Evolutionary conservation across 2,888 invertebrate species (phyloP).

Genomic region (Bombylius major): DNA sequence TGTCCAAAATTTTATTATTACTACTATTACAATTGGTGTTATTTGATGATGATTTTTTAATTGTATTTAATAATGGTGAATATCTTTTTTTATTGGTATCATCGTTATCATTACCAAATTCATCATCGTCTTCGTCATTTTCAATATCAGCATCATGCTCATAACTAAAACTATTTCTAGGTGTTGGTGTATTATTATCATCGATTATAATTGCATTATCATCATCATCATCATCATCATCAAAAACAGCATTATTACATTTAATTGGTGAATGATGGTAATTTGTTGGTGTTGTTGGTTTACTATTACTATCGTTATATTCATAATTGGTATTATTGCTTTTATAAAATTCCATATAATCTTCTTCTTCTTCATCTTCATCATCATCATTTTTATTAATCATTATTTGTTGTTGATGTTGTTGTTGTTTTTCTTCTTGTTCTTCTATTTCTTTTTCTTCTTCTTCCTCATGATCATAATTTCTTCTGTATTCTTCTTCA

Average conservation of each 20-base stretch:
- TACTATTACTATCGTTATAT: too few species aligned
- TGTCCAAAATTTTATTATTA: conserved; percentile 25
- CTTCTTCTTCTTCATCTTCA: not conserved
- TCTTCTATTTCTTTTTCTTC: conserved; percentile 2
- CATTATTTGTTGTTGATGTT: not conserved
- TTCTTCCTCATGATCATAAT: conserved; percentile 10
- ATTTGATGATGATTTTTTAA: not conserved
- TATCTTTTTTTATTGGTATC: not conserved
- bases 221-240: not conserved
- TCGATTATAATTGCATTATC: not conserved
- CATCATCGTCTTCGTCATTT: conserved; percentile 5
- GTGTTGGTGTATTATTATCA: not conserved
- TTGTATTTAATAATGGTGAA: too few species aligned
- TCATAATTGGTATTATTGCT: not conserved
- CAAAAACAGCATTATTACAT: too few species aligned
- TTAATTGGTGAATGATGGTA: too few species aligned
- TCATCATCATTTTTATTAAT: not conserved
- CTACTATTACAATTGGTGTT: conserved; percentile 2
- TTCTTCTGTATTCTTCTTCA: conserved; percentile 5
- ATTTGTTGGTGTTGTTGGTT: too few species aligned
- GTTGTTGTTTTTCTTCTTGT: conserved; percentile 7
- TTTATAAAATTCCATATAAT: not conserved
- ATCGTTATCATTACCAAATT: conserved; percentile 5
- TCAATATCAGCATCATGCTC: conserved; percentile 10
- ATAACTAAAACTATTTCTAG: not conserved